Base-by-base conservation (phyloP, 2,888 invertebrate species). In the Pseudococcus jackbeardsleyi region DNA sequence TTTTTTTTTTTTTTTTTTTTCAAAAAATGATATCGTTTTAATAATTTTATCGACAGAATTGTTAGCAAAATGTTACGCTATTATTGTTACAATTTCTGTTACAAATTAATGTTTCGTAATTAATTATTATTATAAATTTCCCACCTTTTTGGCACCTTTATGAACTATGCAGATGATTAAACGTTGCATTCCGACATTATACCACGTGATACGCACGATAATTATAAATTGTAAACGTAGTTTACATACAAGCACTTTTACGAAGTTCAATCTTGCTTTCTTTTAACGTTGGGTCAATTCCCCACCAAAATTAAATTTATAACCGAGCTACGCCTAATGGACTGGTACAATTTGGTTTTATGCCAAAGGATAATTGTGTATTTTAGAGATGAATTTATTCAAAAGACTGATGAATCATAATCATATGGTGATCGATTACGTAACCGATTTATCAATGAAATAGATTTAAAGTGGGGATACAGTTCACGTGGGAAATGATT, bases 131-230 rank as follows among this genome's bases (percentile, higher is more conserved):
- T 48, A 15, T 22, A 6, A 39, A 26, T 50, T 64, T 85, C 88
- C 88, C 88, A 88, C 88, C 88, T 88, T 88, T 88, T 85, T 88
- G 85, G 88, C 88, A 88, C 85, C 85, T 85, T 85, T 19, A 19
- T 19, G 4, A 59, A 59, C 59, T 59, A 59, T 59, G 19, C 3
- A 59, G 11, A 88, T 50, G 64, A 42, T 48, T 77, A 19, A 46
- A 87, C 54, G 33, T 33, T 87, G 79, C n/a, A 54, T n/a, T 77
- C 26, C 39, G 79, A 87, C 82, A 82, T 79, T 19, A 33, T 87
- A 86, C 68, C 87, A 87, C 87, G 87, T 87, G 87, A 87, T 77
- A 87, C 82, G 59, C 59, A 48, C 77, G n/a, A 39, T 79, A 46
- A 87, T 82, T 19, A 82, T 87, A n/a, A 33, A 46, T 46, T n/a